These are phyloP conservation scores for Drosophila gunungcola DNA, from an alignment of 1,140 invertebrate genomes.

Conservation along the genomic window DNA sequence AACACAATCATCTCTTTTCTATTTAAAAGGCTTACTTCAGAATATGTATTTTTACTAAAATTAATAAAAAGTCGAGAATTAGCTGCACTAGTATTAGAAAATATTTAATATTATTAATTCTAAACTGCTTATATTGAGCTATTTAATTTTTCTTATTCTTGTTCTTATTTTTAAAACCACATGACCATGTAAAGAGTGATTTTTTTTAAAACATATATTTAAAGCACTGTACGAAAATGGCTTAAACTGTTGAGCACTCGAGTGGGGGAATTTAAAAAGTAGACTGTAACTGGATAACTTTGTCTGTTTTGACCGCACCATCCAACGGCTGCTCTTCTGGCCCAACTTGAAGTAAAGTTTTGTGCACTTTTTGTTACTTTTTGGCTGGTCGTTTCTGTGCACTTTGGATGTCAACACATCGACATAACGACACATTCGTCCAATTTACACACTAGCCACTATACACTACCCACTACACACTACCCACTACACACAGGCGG, in stretches of 20 bases:
- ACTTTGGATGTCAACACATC: conserved; percentile 80
- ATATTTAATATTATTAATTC: not conserved
- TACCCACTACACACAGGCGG: conserved; percentile 58
- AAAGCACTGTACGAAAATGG: not conserved
- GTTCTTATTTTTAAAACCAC: too few relatives aligned
- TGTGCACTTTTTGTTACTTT: conserved; percentile 18
- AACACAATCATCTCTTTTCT: too few relatives aligned
- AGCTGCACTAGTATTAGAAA: too few relatives aligned
- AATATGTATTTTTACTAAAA: too few relatives aligned
- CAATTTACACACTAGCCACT: conserved; percentile 70
- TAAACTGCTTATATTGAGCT: not conserved
- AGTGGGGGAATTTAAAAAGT: conserved; percentile 13
- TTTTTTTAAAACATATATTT: not conserved
- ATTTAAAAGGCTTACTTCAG: too few relatives aligned
- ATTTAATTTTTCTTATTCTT: not conserved
- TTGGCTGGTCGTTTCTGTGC: conserved; percentile 46
- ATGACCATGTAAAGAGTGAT: not conserved
- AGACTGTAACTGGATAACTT: conserved; percentile 25
- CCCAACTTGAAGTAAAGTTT: conserved; percentile 65
- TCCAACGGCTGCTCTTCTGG: conserved; percentile 16
- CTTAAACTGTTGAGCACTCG: conserved; percentile 11
- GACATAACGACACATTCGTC: conserved; percentile 80
- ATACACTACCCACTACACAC: too few relatives aligned
- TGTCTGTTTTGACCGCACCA: conserved; percentile 37
- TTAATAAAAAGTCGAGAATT: too few relatives aligned